These are phyloP conservation scores for Carcinoscorpius rotundicauda DNA, from an alignment of 1,140 invertebrate genomes.

Conservation along the genomic window DNA sequence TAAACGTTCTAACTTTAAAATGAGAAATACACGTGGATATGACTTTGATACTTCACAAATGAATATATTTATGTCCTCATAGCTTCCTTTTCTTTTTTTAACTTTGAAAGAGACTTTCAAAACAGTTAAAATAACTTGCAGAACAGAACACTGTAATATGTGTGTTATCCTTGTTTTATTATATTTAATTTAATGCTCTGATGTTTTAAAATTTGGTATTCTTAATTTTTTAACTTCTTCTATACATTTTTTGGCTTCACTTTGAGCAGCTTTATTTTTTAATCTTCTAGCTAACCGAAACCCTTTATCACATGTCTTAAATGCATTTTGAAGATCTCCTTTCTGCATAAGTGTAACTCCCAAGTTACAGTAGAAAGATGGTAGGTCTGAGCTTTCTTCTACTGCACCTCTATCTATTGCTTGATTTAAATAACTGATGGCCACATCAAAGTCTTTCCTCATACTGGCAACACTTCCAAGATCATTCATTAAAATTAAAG, in stretches of 20 bases:
- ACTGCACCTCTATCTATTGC: conserved; percentile 52
- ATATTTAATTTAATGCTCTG: too few species aligned
- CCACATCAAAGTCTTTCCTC: conserved; percentile 49
- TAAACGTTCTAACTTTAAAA: too few species aligned
- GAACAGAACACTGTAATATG: too few species aligned
- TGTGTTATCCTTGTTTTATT: too few species aligned
- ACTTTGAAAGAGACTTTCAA: too few species aligned
- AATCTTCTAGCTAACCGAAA: conserved; percentile 50
- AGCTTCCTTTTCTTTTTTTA: too few species aligned
- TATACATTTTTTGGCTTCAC: conserved; percentile 53
- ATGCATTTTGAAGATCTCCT: conserved; percentile 52
- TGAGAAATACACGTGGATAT: too few species aligned
- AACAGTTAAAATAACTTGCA: too few species aligned
- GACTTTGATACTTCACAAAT: too few species aligned
- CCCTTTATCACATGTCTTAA: conserved; percentile 53
- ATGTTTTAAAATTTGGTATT: too few species aligned
- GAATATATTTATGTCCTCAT: too few species aligned
- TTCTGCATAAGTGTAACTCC: conserved; percentile 63
- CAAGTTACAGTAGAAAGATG: conserved; percentile 63
- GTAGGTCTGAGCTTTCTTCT: conserved; percentile 45
- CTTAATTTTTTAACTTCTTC: conserved; percentile 27
- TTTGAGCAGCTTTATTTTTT: conserved; percentile 47
- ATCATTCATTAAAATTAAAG: conserved; percentile 68
- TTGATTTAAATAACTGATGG: conserved; percentile 53
- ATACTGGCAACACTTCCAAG: conserved; percentile 58